Percentiles rank a stretch among this genome's conserved stretches.
Conservation (phyloP, 2,888 invertebrate genomes). For the Eupithecia pulchellata region DNA sequence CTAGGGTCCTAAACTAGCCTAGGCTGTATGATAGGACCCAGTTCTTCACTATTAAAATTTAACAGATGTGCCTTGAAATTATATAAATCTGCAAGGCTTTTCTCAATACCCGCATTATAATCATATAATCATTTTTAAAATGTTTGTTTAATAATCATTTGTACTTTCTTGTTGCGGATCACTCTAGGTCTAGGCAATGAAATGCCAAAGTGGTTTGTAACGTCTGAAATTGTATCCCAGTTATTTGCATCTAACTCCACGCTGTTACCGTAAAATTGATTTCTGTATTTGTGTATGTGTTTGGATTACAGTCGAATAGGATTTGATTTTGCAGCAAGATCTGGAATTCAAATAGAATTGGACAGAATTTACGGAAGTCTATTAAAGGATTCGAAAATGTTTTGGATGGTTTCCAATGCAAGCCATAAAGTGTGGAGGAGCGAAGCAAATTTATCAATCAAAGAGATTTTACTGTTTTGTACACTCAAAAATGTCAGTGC, state of each 20-base stretch:
- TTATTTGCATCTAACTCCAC: conserved; percentile 3
- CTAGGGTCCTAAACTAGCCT: too few species aligned
- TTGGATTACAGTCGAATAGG: conserved; percentile 23
- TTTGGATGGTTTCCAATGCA: conserved; percentile 53
- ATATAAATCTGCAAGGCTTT: too few species aligned
- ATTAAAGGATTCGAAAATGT: conserved; percentile 49
- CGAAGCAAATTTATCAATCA: conserved; percentile 53
- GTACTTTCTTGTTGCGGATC: neutral
- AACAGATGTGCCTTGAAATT: too few species aligned
- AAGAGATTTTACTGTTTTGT: conserved; percentile 49
- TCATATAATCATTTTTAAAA: too few species aligned
- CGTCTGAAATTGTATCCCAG: conserved; percentile 4
- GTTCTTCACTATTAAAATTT: too few species aligned
- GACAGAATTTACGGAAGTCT: conserved; percentile 41
- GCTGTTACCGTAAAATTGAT: conserved; percentile 22
- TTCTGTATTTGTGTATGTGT: conserved; percentile 21
- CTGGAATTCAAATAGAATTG: conserved; percentile 41
- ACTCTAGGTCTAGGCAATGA: conserved; percentile 7
- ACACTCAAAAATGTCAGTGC: conserved; percentile 32
- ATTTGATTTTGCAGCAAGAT: conserved; percentile 35
- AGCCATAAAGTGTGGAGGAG: conserved; percentile 48
- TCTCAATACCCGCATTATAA: too few species aligned
- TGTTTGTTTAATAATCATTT: neutral
- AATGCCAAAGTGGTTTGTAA: conserved; percentile 9
- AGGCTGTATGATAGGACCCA: too few species aligned